Evolutionary conservation across 2,113 vertebrate species (phyloP).

Genomic region (Sitta europaea): DNA sequence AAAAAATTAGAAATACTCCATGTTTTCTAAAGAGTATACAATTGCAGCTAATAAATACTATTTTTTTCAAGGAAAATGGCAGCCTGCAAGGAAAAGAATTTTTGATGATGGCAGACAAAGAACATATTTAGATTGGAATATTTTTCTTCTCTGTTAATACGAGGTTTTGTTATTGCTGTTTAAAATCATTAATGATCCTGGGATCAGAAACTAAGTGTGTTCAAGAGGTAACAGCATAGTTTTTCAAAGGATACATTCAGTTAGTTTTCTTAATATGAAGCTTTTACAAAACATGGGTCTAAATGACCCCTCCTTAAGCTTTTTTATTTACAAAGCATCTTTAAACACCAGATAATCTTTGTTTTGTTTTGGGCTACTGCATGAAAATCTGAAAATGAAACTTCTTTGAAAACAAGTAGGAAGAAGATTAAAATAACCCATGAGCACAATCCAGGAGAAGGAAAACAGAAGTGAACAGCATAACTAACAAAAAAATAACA

Average conservation of each 20-base stretch:
- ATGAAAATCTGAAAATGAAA: slow-evolving; percentile 26
- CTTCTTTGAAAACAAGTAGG: not conserved
- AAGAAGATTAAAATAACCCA: not conserved
- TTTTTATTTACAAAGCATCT: slow-evolving; percentile 22
- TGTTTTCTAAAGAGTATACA: not conserved
- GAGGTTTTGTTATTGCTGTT: not conserved
- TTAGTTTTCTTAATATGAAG: not conserved
- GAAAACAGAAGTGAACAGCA: not conserved
- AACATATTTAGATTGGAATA: not conserved
- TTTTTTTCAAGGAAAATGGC: not conserved
- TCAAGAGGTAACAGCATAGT: not conserved
- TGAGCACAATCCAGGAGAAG: not conserved
- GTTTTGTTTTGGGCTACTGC: not conserved
- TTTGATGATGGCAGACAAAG: not conserved
- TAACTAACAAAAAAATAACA: not conserved
- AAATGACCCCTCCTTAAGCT: not conserved
- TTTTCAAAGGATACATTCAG: not conserved
- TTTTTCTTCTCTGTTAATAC: not conserved
- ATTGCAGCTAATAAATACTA: not conserved
- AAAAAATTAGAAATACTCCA: not conserved
- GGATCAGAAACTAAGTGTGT: not conserved
- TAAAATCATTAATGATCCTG: not conserved
- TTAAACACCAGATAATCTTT: not conserved
- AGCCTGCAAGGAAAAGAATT: not conserved
- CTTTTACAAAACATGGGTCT: not conserved